phyloP scores from a whole-genome alignment of 2,797 vertebrate genomes.

The Gadopsis bispinosus region DNA sequence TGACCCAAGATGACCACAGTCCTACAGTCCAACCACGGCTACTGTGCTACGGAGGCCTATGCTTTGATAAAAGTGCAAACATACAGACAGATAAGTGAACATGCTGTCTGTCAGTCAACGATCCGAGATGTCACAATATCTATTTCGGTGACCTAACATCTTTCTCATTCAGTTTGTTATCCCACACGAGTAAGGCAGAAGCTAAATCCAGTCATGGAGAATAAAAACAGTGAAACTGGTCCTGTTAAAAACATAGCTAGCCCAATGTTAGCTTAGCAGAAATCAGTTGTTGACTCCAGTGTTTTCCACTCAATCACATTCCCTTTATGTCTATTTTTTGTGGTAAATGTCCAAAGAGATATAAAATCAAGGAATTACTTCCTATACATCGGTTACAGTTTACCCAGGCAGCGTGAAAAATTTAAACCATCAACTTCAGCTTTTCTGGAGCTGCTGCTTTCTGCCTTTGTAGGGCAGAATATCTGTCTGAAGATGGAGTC shows the following conservation, averaged over 20 bases:
- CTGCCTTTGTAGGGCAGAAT: not conserved
- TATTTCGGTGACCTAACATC: too few relatives aligned
- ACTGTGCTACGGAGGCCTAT: not conserved
- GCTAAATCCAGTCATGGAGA: not conserved
- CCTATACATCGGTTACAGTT: not conserved
- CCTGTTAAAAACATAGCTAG: not conserved
- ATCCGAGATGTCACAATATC: too few relatives aligned
- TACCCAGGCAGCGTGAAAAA: not conserved
- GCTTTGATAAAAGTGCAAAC: not conserved
- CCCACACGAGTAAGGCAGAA: not conserved
- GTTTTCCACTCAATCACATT: too few relatives aligned
- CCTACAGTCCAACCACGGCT: not conserved
- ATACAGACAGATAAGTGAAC: not conserved
- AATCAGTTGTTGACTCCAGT: not conserved
- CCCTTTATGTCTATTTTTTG: too few relatives aligned
- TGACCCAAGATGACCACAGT: not conserved
- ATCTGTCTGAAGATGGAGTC: conserved; percentile 30
- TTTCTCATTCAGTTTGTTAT: not conserved
- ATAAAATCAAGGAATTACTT: not conserved
- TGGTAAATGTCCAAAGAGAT: not conserved
- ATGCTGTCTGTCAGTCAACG: not conserved
- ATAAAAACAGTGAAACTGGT: not conserved
- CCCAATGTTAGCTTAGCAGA: not conserved
- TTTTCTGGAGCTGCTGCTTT: not conserved
- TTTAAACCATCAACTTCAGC: not conserved